Evolutionary conservation across 2,797 vertebrate genomes (phyloP).

Genomic region (Sebastes steindachneri): DNA sequence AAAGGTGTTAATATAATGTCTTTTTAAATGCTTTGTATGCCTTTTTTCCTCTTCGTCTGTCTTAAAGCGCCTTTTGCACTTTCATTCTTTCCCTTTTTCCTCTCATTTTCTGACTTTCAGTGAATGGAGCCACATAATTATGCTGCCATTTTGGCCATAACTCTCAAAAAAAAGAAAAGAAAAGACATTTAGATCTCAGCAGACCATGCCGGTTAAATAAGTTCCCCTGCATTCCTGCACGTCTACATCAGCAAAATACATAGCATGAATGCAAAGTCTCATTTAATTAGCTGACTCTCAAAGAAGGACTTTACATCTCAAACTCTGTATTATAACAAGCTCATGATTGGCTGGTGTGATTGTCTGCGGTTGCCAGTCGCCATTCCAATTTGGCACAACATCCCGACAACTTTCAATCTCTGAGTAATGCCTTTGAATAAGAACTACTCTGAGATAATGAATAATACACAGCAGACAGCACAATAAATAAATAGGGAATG

Average conservation of each 20-base stretch:
- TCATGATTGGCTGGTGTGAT: constrained; percentile 22
- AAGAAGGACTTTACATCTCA: constrained; percentile 13
- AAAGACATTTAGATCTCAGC: not conserved
- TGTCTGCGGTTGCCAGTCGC: constrained; percentile 10
- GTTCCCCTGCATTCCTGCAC: not conserved
- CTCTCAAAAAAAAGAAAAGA: not conserved
- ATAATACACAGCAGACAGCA: constrained; percentile 45
- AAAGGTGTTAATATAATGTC: not conserved
- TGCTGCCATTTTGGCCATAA: not conserved
- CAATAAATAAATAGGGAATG: constrained; percentile 21
- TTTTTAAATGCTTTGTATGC: not conserved
- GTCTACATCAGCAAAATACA: not conserved
- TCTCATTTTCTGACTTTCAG: not conserved
- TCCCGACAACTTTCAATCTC: constrained; percentile 32
- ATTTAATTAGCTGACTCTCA: constrained; percentile 33
- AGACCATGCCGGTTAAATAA: not conserved
- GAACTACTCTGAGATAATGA: constrained; percentile 55
- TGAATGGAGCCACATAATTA: not conserved
- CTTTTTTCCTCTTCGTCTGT: not conserved
- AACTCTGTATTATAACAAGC: constrained; percentile 6
- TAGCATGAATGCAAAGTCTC: constrained; percentile 16
- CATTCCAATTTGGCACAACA: constrained; percentile 44
- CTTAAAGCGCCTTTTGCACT: too few species aligned
- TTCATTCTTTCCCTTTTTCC: not conserved
- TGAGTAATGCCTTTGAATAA: constrained; percentile 52